phyloP scores from a whole-genome alignment of 2,797 vertebrate genomes.

The Oceanodroma leucorhoa region DNA sequence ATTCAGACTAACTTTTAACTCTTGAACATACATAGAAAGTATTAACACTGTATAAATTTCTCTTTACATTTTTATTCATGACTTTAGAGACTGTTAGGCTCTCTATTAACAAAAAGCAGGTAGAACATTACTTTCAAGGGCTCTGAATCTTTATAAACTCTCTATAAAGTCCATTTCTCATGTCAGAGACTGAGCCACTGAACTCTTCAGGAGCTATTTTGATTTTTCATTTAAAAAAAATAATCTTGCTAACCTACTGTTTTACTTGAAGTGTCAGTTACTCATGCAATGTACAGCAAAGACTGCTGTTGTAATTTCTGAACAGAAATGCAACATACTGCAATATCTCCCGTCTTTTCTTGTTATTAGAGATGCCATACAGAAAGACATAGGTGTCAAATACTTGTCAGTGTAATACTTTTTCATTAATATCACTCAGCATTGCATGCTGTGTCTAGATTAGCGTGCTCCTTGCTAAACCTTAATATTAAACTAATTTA shows the following conservation, averaged over 20 bases:
- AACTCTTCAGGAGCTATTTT: neutral
- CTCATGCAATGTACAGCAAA: neutral
- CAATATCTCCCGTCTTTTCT: neutral
- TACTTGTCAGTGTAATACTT: neutral
- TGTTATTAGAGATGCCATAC: neutral
- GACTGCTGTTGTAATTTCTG: neutral
- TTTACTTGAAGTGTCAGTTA: neutral
- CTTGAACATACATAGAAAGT: neutral
- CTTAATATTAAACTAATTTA: neutral
- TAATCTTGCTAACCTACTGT: neutral
- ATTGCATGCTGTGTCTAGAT: neutral
- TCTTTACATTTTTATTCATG: neutral
- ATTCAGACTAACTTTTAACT: neutral
- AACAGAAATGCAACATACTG: neutral
- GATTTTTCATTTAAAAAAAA: neutral
- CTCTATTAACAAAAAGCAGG: neutral
- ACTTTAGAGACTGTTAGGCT: neutral
- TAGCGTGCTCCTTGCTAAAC: neutral
- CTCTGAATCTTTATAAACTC: neutral
- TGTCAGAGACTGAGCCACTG: neutral
- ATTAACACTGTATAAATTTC: neutral
- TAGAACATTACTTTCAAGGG: neutral
- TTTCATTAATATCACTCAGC: neutral
- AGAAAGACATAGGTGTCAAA: neutral
- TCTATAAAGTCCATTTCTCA: neutral